These are phyloP conservation scores for Dicranocentrus wangi DNA, from an alignment of 2,888 invertebrate species.

Conservation along the genomic window DNA sequence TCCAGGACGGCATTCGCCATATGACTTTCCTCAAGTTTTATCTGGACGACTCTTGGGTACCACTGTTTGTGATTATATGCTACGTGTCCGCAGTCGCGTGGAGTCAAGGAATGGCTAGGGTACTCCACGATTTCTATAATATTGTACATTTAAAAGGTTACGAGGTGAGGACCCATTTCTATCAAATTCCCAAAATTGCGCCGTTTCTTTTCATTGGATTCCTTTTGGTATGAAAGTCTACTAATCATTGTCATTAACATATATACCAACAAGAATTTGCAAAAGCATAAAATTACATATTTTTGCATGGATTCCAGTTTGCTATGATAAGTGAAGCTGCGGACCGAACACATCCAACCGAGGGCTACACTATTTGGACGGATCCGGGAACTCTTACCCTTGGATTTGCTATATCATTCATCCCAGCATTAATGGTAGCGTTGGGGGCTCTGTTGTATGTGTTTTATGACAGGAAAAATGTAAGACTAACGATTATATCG, in stretches of 20 bases:
- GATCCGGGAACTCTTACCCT: not conserved
- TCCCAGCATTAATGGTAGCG: slow-evolving; percentile 20
- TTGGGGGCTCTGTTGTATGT: slow-evolving; percentile 16
- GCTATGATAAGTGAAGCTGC: slow-evolving; percentile 12
- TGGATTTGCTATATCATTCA: slow-evolving; percentile 19
- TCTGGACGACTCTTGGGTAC: slow-evolving; percentile 33
- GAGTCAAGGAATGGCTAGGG: slow-evolving; percentile 64
- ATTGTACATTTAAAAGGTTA: slow-evolving; percentile 67
- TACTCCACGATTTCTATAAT: slow-evolving; percentile 69
- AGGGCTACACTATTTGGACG: slow-evolving; percentile 51
- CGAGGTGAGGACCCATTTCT: slow-evolving; percentile 53
- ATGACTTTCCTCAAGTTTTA: slow-evolving; percentile 63
- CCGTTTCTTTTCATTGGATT: slow-evolving; percentile 38
- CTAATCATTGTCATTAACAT: not conserved
- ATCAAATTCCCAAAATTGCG: slow-evolving; percentile 49
- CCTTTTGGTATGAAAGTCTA: slow-evolving; percentile 35
- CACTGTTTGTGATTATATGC: slow-evolving; percentile 52
- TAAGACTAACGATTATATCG: slow-evolving; percentile 10
- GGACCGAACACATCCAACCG: slow-evolving; percentile 15
- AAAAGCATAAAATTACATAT: not conserved
- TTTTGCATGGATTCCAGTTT: slow-evolving; percentile 3
- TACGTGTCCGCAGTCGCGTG: slow-evolving; percentile 59
- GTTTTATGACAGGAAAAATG: slow-evolving; percentile 13
- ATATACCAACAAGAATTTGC: not conserved
- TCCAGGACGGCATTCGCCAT: slow-evolving; percentile 62